Evolutionary conservation across 2,113 vertebrate genomes (phyloP).

Genomic region (Tretioscincus oriximinensis): DNA sequence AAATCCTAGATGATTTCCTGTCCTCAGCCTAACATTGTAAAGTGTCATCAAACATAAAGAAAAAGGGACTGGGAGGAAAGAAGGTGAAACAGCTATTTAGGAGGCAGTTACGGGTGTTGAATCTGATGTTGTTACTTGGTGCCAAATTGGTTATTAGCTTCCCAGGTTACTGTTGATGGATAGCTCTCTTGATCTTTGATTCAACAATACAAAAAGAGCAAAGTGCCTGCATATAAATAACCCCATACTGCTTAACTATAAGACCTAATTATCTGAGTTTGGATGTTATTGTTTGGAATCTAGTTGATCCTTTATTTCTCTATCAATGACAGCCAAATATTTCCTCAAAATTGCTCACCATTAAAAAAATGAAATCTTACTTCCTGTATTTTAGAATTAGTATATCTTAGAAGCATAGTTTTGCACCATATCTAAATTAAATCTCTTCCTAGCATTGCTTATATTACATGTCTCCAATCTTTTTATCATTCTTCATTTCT

Average conservation of each 20-base stretch:
- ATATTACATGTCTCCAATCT: conserved; percentile 47
- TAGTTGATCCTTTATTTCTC: conserved; percentile 53
- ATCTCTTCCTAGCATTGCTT: conserved; percentile 63
- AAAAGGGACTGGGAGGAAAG: too few relatives aligned
- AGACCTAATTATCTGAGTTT: neutral
- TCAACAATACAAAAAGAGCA: too few relatives aligned
- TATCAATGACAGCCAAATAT: conserved; percentile 51
- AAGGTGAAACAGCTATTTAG: too few relatives aligned
- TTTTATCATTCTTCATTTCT: conserved; percentile 40
- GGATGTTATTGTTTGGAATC: conserved; percentile 37
- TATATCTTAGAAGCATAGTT: conserved; percentile 55
- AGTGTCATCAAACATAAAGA: too few relatives aligned
- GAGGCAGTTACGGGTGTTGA: too few relatives aligned
- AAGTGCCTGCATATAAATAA: too few relatives aligned
- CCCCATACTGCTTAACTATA: too few relatives aligned
- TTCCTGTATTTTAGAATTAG: conserved; percentile 50
- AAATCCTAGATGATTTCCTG: neutral
- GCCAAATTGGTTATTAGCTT: too few relatives aligned
- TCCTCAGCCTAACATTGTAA: neutral
- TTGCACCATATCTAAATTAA: conserved; percentile 69
- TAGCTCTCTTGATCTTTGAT: too few relatives aligned
- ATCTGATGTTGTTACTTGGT: too few relatives aligned
- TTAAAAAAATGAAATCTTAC: conserved; percentile 28
- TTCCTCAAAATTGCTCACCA: conserved; percentile 39
- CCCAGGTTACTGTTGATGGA: too few relatives aligned